Evolutionary conservation across 1,140 invertebrate species (phyloP).

Genomic region (Pomacea maculata): DNA sequence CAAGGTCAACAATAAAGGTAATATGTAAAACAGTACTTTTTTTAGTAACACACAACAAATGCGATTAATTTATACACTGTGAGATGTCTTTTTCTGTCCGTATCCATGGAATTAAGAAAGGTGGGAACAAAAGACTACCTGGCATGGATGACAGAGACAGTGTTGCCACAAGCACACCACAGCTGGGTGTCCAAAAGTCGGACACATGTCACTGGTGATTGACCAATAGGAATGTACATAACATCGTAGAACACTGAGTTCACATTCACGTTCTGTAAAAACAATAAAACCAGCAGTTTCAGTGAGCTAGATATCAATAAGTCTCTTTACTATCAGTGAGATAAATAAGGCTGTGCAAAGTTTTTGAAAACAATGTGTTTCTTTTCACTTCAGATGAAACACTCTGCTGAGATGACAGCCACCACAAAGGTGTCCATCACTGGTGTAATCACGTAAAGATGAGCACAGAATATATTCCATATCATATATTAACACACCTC

Average conservation of each 20-base stretch:
- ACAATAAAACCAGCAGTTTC: not conserved
- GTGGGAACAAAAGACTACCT: conserved; percentile 48
- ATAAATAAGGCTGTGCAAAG: not conserved
- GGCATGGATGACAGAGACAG: conserved; percentile 66
- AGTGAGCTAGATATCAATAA: not conserved
- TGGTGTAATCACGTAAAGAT: not conserved
- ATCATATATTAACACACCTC: conserved; percentile 57
- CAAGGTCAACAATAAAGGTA: no score
- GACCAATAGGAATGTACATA: conserved; percentile 68
- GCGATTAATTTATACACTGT: not conserved
- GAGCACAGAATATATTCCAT: no score
- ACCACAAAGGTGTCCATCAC: not conserved
- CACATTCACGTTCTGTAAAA: conserved; percentile 29
- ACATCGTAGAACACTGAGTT: conserved; percentile 53
- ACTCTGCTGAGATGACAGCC: not conserved
- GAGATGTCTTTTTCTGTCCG: not conserved
- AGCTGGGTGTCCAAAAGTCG: conserved; percentile 63
- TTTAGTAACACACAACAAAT: no score
- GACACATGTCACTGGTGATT: conserved; percentile 66
- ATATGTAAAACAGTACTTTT: no score
- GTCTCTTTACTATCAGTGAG: not conserved
- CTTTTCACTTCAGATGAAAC: not conserved
- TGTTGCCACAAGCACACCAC: conserved; percentile 69
- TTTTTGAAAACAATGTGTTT: not conserved
- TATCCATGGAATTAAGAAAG: not conserved